Percentiles rank a stretch among this genome's conserved stretches.
phyloP scores from a whole-genome alignment of 1,140 invertebrate genomes.

The Drosophila repletoides region DNA sequence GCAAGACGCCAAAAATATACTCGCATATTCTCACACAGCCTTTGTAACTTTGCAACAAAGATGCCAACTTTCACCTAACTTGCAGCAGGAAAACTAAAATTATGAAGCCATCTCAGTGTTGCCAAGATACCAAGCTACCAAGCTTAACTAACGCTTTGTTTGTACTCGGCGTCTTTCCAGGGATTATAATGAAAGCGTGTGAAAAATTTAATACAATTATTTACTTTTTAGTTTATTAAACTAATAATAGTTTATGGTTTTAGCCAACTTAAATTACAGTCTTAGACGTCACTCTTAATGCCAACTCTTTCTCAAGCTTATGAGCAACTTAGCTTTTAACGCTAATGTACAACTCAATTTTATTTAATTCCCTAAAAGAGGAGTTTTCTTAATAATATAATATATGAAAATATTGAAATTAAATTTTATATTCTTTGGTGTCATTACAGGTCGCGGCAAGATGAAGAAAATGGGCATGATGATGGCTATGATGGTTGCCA shows the following conservation, averaged over 20 bases:
- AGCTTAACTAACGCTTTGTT: conserved; percentile 24
- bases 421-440: background rate
- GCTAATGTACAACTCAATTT: too few relatives aligned
- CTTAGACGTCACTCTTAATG: too few relatives aligned
- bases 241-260: background rate
- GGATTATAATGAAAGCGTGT: conserved; percentile 30
- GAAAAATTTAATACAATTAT: conserved; percentile 12
- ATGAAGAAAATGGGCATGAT: conserved; percentile 92
- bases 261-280: background rate
- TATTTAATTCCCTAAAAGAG: too few relatives aligned
- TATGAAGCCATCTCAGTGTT: conserved; percentile 5
- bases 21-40: conserved; percentile 65
- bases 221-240: background rate
- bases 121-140: background rate
- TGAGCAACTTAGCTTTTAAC: too few relatives aligned
- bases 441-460: conserved; percentile 86
- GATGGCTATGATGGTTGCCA: conserved; percentile 87
- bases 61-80: conserved; percentile 56
- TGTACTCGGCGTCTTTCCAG: conserved; percentile 1
- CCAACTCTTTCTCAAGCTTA: too few relatives aligned
- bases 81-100: conserved; percentile 23
- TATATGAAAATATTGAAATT: too few relatives aligned
- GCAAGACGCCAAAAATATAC: conserved; percentile 27
- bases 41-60: conserved; percentile 38
- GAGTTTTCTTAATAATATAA: too few relatives aligned